phyloP scores from a whole-genome alignment of 2,888 invertebrate genomes.

The Frankliniella intonsa region DNA sequence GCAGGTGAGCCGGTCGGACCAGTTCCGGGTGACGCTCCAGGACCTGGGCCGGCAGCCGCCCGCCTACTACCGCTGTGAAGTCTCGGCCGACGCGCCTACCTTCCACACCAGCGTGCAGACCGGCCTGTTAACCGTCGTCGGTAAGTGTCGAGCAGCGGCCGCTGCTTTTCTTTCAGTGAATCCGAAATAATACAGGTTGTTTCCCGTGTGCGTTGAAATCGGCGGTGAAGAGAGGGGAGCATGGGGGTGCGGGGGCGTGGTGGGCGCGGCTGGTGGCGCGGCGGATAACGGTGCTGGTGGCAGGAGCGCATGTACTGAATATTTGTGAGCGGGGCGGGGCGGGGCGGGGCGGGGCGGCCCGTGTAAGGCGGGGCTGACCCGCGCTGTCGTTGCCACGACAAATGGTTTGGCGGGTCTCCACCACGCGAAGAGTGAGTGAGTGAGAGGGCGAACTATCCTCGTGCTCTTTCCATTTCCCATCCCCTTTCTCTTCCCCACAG shows the following conservation, averaged over 20 bases:
- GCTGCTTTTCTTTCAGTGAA: too few species aligned
- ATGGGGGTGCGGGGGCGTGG: not conserved
- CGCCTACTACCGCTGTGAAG: constrained; percentile 6
- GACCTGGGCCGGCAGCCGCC: constrained; percentile 15
- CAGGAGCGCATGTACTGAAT: constrained; percentile 9
- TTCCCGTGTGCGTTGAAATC: not conserved
- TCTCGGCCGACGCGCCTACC: not conserved
- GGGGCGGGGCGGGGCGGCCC: not conserved
- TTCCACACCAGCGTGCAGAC: constrained; percentile 5
- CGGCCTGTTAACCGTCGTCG: not conserved
- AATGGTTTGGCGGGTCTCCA: constrained; percentile 11
- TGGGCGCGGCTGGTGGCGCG: not conserved
- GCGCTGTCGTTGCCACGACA: constrained; percentile 11
- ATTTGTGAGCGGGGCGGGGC: not conserved
- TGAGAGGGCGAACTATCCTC: too few species aligned
- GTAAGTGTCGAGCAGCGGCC: not conserved
- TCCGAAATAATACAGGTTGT: too few species aligned
- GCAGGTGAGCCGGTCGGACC: constrained; percentile 18
- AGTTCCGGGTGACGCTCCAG: not conserved
- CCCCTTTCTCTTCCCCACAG: too few species aligned
- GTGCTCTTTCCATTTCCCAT: not conserved
- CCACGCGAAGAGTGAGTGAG: not conserved
- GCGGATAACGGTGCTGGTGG: constrained; percentile 2
- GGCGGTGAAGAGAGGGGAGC: not conserved
- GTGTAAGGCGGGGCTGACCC: constrained; percentile 10